phyloP scores from a whole-genome alignment of 2,888 invertebrate species.

The Xestia ashworthii region DNA sequence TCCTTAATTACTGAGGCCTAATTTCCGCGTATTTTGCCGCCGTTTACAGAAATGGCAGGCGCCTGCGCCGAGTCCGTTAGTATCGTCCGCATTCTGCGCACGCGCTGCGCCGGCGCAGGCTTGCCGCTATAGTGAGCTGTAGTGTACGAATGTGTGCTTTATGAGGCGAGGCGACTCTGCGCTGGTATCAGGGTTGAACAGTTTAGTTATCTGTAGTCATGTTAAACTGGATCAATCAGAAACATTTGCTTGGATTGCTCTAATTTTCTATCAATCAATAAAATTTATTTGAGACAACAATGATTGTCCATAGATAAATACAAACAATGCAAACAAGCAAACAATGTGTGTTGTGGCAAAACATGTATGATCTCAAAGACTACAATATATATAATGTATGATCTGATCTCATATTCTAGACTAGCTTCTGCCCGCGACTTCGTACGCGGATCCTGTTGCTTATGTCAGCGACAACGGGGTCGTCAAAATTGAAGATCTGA shows the following conservation, averaged over 20 bases:
- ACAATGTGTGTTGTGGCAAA: too few species aligned
- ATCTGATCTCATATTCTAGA: too few species aligned
- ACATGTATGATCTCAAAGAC: too few species aligned
- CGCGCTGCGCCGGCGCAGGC: conserved; percentile 45
- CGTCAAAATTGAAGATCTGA: too few species aligned
- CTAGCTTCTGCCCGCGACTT: too few species aligned
- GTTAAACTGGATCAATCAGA: not conserved
- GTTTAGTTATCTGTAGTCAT: not conserved
- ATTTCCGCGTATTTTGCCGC: conserved; percentile 54
- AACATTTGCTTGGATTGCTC: not conserved
- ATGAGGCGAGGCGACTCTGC: conserved; percentile 4
- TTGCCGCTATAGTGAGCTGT: conserved; percentile 20
- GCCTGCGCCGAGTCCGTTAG: conserved; percentile 62
- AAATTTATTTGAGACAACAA: not conserved
- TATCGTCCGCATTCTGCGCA: conserved; percentile 66
- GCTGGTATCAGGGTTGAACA: conserved; percentile 23
- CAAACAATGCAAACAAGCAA: too few species aligned
- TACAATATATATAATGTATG: too few species aligned
- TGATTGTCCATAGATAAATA: not conserved
- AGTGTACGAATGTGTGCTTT: conserved; percentile 33
- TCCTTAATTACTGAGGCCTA: conserved; percentile 56
- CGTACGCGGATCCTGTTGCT: too few species aligned
- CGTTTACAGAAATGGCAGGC: conserved; percentile 59
- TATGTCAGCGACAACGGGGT: too few species aligned
- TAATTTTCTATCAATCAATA: not conserved